These are phyloP conservation scores for Pediacus dermestoides DNA, from an alignment of 2,888 invertebrate genomes.

Conservation along the genomic window DNA sequence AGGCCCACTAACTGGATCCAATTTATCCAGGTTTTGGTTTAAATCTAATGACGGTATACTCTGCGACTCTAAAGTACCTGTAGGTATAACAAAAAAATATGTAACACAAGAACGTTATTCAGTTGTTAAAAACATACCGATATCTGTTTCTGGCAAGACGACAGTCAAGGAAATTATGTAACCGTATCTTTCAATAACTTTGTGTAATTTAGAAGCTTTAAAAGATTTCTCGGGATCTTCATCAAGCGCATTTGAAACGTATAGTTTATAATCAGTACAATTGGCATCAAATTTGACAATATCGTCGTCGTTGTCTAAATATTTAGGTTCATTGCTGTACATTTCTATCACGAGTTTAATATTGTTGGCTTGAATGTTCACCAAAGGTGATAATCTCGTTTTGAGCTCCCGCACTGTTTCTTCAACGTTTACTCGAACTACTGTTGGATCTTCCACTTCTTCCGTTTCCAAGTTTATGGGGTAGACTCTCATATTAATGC, in stretches of 20 bases:
- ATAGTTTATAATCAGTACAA: conserved; percentile 49
- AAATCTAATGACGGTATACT: conserved; percentile 54
- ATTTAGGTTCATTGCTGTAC: conserved; percentile 44
- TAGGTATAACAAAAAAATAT: conserved; percentile 11
- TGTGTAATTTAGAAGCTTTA: conserved; percentile 51
- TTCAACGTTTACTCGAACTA: conserved; percentile 57
- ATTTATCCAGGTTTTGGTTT: conserved; percentile 40
- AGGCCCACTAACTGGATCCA: conserved; percentile 32
- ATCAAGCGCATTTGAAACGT: conserved; percentile 49
- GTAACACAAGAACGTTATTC: conserved; percentile 9
- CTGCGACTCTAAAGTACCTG: conserved; percentile 51
- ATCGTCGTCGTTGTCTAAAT: conserved; percentile 47
- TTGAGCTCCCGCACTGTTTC: conserved; percentile 59
- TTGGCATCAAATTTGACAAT: conserved; percentile 45
- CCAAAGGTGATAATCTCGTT: conserved; percentile 47
- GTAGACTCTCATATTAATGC: conserved; percentile 59
- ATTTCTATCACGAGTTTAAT: conserved; percentile 44
- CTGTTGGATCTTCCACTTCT: conserved; percentile 60
- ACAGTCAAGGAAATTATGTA: conserved; percentile 62
- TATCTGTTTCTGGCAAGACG: conserved; percentile 60
- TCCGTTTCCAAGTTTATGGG: conserved; percentile 59
- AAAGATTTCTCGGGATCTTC: conserved; percentile 53
- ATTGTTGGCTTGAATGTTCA: conserved; percentile 47
- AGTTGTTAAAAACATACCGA: conserved; percentile 48
- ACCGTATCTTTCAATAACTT: conserved; percentile 57